Base-by-base conservation (phyloP, 1,140 invertebrate species). In the Agrilus planipennis region DNA sequence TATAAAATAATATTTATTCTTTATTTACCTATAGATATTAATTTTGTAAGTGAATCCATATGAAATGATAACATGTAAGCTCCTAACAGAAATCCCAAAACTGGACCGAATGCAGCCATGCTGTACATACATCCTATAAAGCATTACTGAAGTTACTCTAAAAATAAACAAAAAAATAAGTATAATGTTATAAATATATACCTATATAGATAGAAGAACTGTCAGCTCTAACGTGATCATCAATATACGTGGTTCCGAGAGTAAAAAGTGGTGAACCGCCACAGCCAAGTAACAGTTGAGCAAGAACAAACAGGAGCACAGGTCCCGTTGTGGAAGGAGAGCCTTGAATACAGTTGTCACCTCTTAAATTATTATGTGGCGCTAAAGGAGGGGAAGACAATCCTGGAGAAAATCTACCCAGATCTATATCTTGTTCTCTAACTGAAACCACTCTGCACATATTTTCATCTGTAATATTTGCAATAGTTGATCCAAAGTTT, bases 71-170 rank as follows among this genome's bases (percentile, higher is more conserved):
- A 68, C 27, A 95, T 69, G 66, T 89, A 88, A n/a, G 85, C 85
- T 41, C 89, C 89, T 10, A 90, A 69, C 30, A 93, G 64, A 59
- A 91, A 95, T 31, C 90, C 90, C 3, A 91, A 68, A 3, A 92
- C 90, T 5, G 90, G 89, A 20, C 90, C 90, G 64, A 95, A 84
- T 1, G 89, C 87, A 11, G 87, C 86, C 79, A 91, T 89, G 55
- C 86, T 86, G 64, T 92, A 91, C 79, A 87, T 88, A 62, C 82
- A 85, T 50, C 84, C 84, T 81, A 61, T 39, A 72, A 73, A 58
- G 32, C 18, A 36, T n/a, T 16, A n/a, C 12, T 20, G 50, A 58
- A 49, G 48, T 50, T 14, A 28, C 22, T 29, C 16, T n/a, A n/a
- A n/a, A n/a, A n/a, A n/a, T n/a, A n/a, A n/a, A n/a, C n/a, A n/a